Evolutionary conservation across 2,888 invertebrate species (phyloP), one percentile per base, ranked within the genome.

Genomic region (Tupiocoris notatus): DNA sequence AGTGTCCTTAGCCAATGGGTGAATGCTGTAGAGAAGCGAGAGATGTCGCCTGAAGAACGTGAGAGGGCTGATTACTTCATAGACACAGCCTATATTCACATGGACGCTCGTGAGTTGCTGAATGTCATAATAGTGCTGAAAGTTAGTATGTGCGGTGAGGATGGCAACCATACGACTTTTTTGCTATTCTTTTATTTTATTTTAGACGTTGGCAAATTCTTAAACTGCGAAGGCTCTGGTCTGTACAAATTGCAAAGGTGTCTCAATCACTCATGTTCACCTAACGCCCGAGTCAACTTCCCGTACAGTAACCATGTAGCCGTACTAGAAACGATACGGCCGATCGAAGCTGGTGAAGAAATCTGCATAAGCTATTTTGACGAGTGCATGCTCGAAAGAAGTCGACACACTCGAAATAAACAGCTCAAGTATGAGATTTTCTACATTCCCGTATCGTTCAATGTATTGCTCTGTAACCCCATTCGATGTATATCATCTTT

Each of bases 171-270:
- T n/a, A n/a, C n/a, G n/a, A n/a, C n/a, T n/a, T n/a, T n/a, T n/a
- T n/a, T n/a, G n/a, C n/a, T n/a, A n/a, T n/a, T n/a, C n/a, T n/a
- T n/a, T n/a, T n/a, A n/a, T n/a, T n/a, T n/a, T n/a, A 77, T 77
- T 77, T 12, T 78, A 85, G 84, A 82, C 83, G 86, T 85, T 25
- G 89, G 93, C 2, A 88, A 90, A 78, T 97, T 96, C 84, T 85
- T 96, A 18, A 94, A 96, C 84, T 94, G 92, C 80, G 97, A 97
- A 87, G 97, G 97, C 0, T 94, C 95, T 0, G 97, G 94, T 0
- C 85, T 98, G 0, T 98, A 92, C 84, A 84, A 87, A 22, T 83
- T 93, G n/a, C 96, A 97, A 83, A 95, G 96, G 83, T 88, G 92
- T 61, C 91, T 92, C 80, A 98, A 98, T 85, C 98, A 98, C 84